A percentile compares a stretch with the other conserved stretches of the same genome.
Conservation (phyloP, 2,797 vertebrate species). For the Bovichtus diacanthus region DNA sequence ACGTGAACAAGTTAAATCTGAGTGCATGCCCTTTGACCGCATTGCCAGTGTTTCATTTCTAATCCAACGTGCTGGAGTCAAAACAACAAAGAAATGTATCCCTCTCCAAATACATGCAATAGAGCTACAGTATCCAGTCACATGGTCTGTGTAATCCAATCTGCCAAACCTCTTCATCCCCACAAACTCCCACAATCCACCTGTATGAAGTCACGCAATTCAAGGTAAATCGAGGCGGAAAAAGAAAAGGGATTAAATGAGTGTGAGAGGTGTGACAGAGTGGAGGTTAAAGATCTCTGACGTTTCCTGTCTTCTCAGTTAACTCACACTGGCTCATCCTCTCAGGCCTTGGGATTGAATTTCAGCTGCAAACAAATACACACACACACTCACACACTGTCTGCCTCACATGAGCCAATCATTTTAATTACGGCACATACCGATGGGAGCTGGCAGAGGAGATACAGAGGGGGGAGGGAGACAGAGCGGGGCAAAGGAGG, state of each 20-base stretch:
- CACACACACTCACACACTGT: neutral
- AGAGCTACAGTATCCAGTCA: conserved; percentile 8
- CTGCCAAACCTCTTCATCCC: conserved; percentile 34
- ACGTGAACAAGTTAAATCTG: conserved; percentile 3
- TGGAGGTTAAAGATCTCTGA: conserved; percentile 47
- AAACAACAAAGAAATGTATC: conserved; percentile 28
- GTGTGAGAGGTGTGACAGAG: conserved; percentile 52
- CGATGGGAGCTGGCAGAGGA: conserved; percentile 53
- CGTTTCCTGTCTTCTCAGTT: conserved; percentile 44
- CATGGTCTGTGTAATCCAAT: conserved; percentile 46
- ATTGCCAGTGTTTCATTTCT: conserved; percentile 18
- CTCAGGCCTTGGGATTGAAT: conserved; percentile 46
- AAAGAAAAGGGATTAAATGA: conserved; percentile 34
- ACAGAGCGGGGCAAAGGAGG: neutral
- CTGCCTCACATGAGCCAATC: conserved; percentile 56
- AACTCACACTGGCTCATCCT: conserved; percentile 54
- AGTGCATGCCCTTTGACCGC: neutral
- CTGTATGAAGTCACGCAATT: conserved; percentile 32
- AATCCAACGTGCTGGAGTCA: conserved; percentile 20
- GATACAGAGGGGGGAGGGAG: conserved; percentile 28
- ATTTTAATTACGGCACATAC: conserved; percentile 68
- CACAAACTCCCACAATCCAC: conserved; percentile 47
- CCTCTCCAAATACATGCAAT: conserved; percentile 12
- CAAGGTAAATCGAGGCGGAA: conserved; percentile 4
- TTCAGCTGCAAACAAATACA: conserved; percentile 38